Evolutionary conservation across 2,888 invertebrate genomes (phyloP).

Genomic region (Melanchra persicariae): DNA sequence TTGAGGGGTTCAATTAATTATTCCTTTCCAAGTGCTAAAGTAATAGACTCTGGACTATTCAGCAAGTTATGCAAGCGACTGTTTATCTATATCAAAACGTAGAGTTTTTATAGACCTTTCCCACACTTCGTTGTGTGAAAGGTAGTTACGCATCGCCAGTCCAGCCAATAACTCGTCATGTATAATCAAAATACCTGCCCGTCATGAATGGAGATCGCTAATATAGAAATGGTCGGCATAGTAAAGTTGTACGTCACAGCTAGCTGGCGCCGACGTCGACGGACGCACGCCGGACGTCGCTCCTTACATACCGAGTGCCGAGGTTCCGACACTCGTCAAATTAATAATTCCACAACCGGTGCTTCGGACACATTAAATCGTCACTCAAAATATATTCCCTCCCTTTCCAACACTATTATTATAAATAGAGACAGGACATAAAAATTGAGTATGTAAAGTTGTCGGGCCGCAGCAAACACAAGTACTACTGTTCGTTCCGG

Average conservation of each 20-base stretch:
- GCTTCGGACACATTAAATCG: conserved; percentile 46
- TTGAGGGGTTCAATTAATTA: conserved; percentile 1
- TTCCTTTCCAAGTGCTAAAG: not conserved
- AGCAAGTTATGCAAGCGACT: conserved; percentile 5
- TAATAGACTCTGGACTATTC: not conserved
- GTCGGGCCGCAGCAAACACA: conserved; percentile 37
- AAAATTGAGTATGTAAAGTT: conserved; percentile 56
- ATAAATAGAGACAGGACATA: conserved; percentile 55
- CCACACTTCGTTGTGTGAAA: conserved; percentile 23
- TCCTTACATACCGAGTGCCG: conserved; percentile 77
- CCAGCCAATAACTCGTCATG: conserved; percentile 43
- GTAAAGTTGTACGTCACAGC: conserved; percentile 61
- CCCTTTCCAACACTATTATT: conserved; percentile 45
- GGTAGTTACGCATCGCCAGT: conserved; percentile 7
- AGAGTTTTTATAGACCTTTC: conserved; percentile 6
- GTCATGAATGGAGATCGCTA: conserved; percentile 58
- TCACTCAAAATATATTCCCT: conserved; percentile 55
- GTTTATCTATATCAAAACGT: not conserved
- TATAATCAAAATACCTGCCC: conserved; percentile 50
- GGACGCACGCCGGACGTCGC: conserved; percentile 51
- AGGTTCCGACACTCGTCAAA: conserved; percentile 82
- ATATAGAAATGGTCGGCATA: conserved; percentile 59
- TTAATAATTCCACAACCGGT: conserved; percentile 75
- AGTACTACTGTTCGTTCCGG: conserved; percentile 65
- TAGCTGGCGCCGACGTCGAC: conserved; percentile 51